Conservation (phyloP, 2,888 invertebrate species). For the Cylindroiulus punctatus region DNA sequence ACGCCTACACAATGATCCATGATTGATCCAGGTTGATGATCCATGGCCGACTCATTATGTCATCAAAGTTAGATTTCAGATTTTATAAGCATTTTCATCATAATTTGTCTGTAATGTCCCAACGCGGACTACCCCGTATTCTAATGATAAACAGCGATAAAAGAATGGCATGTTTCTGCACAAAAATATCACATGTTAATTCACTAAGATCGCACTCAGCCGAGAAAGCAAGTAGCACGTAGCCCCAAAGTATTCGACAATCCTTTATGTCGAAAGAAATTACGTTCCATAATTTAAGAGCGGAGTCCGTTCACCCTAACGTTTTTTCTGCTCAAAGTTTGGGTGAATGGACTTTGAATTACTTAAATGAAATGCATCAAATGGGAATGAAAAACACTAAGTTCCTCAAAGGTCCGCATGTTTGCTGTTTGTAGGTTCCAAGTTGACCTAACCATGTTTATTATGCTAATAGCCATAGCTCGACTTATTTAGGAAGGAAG, state of each 20-base stretch:
- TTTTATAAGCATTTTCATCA: no score
- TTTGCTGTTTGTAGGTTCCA: background rate
- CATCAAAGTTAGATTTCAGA: no score
- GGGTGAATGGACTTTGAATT: conserved; percentile 8
- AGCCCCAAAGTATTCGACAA: background rate
- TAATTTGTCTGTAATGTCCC: no score
- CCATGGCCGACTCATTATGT: no score
- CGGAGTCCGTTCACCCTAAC: background rate
- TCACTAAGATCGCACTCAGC: no score
- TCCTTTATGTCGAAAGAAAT: background rate
- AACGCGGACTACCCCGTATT: no score
- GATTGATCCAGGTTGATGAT: no score
- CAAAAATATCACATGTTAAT: no score
- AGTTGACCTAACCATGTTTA: background rate
- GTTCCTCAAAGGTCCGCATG: background rate
- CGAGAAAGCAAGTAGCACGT: background rate
- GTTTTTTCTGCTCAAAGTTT: background rate
- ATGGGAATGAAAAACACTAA: background rate
- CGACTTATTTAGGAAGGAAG: background rate
- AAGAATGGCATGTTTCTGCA: no score
- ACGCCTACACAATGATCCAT: no score
- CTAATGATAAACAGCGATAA: no score
- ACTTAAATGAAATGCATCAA: background rate
- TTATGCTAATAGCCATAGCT: background rate
- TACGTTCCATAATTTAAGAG: conserved; percentile 24